These are phyloP conservation scores for Mylabris sibirica DNA, from an alignment of 2,888 invertebrate genomes.

Conservation along the genomic window DNA sequence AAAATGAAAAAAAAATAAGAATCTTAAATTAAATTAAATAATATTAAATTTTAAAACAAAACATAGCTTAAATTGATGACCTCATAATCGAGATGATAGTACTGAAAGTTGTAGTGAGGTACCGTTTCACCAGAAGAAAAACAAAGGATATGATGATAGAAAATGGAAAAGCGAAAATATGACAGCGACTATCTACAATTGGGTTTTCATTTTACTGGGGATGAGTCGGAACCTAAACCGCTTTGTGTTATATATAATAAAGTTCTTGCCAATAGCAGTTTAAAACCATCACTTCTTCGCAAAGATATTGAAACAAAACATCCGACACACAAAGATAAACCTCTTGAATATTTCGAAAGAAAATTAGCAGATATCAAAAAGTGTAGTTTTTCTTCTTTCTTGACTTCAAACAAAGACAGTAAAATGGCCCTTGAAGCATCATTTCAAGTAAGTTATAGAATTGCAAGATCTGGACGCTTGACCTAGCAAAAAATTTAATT, in stretches of 20 bases:
- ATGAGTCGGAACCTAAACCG: conserved; percentile 8
- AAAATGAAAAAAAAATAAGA: too few species aligned
- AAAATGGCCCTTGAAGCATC: conserved; percentile 12
- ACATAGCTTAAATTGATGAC: too few species aligned
- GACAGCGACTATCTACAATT: conserved; percentile 6
- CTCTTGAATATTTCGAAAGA: conserved; percentile 12
- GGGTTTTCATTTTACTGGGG: conserved; percentile 3
- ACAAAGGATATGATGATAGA: conserved; percentile 6
- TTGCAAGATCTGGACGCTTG: conserved; percentile 13
- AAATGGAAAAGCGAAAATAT: neutral
- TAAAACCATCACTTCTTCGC: conserved; percentile 5
- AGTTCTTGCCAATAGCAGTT: conserved; percentile 2
- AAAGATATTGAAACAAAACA: conserved; percentile 4
- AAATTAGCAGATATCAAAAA: conserved; percentile 8
- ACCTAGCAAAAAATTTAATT: conserved; percentile 12
- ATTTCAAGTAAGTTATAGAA: conserved; percentile 12
- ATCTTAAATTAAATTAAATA: too few species aligned
- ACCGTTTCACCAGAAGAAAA: conserved; percentile 4
- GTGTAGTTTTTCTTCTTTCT: neutral
- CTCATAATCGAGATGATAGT: neutral
- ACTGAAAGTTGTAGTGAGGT: conserved; percentile 3
- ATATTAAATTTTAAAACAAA: too few species aligned
- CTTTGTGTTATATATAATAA: neutral
- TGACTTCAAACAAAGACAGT: conserved; percentile 9
- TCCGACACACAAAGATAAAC: conserved; percentile 7